Percentiles rank a stretch among this genome's conserved stretches.
Evolutionary conservation across 2,888 invertebrate species (phyloP).

Genomic region (Drosophila limbata): DNA sequence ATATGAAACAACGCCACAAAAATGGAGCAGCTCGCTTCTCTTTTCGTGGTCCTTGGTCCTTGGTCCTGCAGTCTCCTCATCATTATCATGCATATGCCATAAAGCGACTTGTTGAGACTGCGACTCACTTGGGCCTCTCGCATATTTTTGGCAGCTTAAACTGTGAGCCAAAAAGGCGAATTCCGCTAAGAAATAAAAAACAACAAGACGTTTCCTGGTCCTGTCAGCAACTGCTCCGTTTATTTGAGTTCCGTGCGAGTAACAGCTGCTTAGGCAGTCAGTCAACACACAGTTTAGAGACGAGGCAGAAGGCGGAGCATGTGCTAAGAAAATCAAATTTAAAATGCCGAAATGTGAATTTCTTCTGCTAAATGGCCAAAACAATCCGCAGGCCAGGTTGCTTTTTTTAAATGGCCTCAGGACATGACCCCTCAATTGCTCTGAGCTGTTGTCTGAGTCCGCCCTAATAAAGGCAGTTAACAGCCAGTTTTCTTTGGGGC

Average conservation of each 20-base stretch:
- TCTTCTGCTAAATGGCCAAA: constrained; percentile 69
- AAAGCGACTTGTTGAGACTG: constrained; percentile 80
- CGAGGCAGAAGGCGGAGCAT: constrained; percentile 12
- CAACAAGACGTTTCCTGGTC: background rate
- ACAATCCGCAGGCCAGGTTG: constrained; percentile 57
- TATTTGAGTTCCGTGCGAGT: constrained; percentile 34
- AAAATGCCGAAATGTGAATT: constrained; percentile 64
- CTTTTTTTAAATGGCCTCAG: constrained; percentile 32
- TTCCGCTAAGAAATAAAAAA: constrained; percentile 36
- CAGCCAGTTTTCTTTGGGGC: constrained; percentile 42
- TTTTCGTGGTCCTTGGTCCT: constrained; percentile 23
- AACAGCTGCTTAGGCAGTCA: constrained; percentile 67
- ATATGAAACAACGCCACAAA: constrained; percentile 68
- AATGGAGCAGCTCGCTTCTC: constrained; percentile 43
- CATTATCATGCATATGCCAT: constrained; percentile 82
- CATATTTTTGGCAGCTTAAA: constrained; percentile 40
- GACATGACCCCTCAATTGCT: constrained; percentile 24
- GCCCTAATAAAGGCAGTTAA: constrained; percentile 41
- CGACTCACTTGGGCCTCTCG: constrained; percentile 15
- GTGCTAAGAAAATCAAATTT: constrained; percentile 72
- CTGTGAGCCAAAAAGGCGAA: constrained; percentile 19
- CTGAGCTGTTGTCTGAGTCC: constrained; percentile 39
- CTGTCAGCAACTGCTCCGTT: constrained; percentile 13
- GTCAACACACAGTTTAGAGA: constrained; percentile 50
- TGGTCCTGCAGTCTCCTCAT: constrained; percentile 49